Percentiles rank a stretch among this genome's conserved stretches.
phyloP scores from a whole-genome alignment of 2,888 invertebrate genomes.

The Linnaemya tessellans region DNA sequence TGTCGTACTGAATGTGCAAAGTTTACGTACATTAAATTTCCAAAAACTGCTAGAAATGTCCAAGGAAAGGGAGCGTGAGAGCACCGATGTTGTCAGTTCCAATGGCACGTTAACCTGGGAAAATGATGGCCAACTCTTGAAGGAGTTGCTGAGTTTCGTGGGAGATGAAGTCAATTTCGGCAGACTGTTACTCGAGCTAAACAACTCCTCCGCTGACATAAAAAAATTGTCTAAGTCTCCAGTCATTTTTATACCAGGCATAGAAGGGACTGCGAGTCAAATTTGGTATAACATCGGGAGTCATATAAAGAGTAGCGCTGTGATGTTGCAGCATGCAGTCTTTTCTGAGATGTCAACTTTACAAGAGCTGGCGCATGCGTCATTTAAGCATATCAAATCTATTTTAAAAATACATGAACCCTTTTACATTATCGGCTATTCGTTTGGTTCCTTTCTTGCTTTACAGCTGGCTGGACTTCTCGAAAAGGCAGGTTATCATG shows the following conservation, averaged over 20 bases:
- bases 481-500: conserved; percentile 87
- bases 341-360: conserved; percentile 77
- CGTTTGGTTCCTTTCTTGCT: conserved; percentile 91
- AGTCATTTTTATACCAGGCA: conserved; percentile 86
- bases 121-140: conserved; percentile 83
- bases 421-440: conserved; percentile 93
- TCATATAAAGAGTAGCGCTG: conserved; percentile 76
- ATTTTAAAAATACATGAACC: conserved; percentile 85
- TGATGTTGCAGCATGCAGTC: conserved; percentile 79
- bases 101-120: conserved; percentile 80
- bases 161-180: conserved; percentile 85
- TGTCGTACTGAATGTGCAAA: conserved; percentile 81
- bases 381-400: conserved; percentile 85
- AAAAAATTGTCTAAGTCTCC: conserved; percentile 76
- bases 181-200: conserved; percentile 84
- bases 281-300: conserved; percentile 81
- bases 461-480: conserved; percentile 90
- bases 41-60: conserved; percentile 81
- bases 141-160: conserved; percentile 86
- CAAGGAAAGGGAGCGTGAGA: conserved; percentile 77
- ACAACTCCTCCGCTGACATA: conserved; percentile 82
- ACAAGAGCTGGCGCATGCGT: conserved; percentile 76
- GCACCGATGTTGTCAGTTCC: conserved; percentile 75
- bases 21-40: conserved; percentile 88
- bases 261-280: conserved; percentile 86